Percentiles rank a stretch among this genome's conserved stretches.
Evolutionary conservation across 2,797 vertebrate genomes (phyloP).

Genomic region (Miichthys miiuy): DNA sequence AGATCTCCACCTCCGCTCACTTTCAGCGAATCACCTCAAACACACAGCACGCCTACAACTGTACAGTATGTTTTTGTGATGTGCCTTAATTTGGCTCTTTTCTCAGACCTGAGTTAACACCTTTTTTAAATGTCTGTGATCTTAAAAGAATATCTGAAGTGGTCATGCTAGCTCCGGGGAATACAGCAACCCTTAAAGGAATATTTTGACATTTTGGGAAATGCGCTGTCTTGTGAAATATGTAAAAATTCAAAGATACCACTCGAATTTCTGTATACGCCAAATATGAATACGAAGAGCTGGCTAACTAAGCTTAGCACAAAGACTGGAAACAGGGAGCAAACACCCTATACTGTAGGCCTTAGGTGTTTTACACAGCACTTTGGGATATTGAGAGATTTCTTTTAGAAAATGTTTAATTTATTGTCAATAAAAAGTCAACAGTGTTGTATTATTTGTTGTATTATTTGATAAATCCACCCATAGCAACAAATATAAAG

Average conservation of each 20-base stretch:
- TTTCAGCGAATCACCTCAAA: slow-evolving; percentile 50
- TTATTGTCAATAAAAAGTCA: too few relatives aligned
- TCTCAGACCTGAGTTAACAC: slow-evolving; percentile 37
- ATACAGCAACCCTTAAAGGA: background rate
- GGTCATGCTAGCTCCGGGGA: background rate
- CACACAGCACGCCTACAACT: slow-evolving; percentile 9
- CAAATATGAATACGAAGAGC: background rate
- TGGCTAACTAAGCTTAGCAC: background rate
- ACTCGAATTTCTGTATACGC: background rate
- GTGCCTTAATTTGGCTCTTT: slow-evolving; percentile 51
- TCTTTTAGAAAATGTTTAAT: too few relatives aligned
- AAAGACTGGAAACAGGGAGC: background rate
- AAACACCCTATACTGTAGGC: too few relatives aligned
- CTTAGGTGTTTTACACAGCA: too few relatives aligned
- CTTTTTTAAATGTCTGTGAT: slow-evolving; percentile 24
- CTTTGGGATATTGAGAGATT: too few relatives aligned
- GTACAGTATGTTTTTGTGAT: slow-evolving; percentile 38
- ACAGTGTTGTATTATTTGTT: too few relatives aligned
- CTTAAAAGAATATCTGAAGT: slow-evolving; percentile 22
- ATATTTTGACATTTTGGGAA: slow-evolving; percentile 10
- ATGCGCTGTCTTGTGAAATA: background rate
- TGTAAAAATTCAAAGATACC: background rate
- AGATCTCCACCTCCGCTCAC: slow-evolving; percentile 61
- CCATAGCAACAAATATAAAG: background rate
- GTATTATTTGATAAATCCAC: too few relatives aligned